Evolutionary conservation across 1,140 invertebrate species (phyloP).

Genomic region (Trichoplusia ni): DNA sequence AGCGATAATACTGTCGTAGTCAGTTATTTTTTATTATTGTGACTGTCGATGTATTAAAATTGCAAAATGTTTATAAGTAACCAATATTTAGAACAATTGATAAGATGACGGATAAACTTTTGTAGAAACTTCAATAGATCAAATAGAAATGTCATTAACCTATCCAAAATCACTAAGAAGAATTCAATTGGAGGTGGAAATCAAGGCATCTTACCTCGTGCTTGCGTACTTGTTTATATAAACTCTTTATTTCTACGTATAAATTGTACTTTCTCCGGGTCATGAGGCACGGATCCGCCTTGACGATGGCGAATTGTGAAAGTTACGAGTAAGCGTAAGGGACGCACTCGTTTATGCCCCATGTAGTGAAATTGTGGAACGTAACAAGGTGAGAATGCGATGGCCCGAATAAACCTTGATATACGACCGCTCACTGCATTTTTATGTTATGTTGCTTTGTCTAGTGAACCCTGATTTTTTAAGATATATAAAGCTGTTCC

Average conservation of each 20-base stretch:
- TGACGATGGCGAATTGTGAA: constrained; percentile 27
- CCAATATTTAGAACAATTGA: too few species aligned
- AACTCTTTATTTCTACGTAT: constrained; percentile 3
- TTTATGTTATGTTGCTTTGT: too few species aligned
- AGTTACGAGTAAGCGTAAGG: constrained; percentile 18
- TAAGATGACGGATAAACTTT: too few species aligned
- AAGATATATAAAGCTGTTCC: too few species aligned
- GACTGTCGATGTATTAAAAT: too few species aligned
- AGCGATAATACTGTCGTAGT: too few species aligned
- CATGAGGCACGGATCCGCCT: constrained; percentile 13
- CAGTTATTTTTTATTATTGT: too few species aligned
- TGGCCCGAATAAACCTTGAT: constrained; percentile 14
- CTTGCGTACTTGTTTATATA: constrained; percentile 4
- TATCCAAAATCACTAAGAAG: not conserved
- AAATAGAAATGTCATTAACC: not conserved
- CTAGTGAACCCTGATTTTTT: too few species aligned
- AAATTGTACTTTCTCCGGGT: constrained; percentile 18
- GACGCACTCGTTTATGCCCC: not conserved
- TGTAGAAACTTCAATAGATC: too few species aligned
- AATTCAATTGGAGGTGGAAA: not conserved
- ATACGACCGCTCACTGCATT: too few species aligned
- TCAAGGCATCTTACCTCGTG: not conserved
- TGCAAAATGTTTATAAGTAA: too few species aligned
- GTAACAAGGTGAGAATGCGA: constrained; percentile 14
- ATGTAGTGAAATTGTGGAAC: constrained; percentile 22